A percentile compares a stretch with the other conserved stretches of the same genome.
phyloP scores from a whole-genome alignment of 2,888 invertebrate genomes.

The Napeogenes sylphis region DNA sequence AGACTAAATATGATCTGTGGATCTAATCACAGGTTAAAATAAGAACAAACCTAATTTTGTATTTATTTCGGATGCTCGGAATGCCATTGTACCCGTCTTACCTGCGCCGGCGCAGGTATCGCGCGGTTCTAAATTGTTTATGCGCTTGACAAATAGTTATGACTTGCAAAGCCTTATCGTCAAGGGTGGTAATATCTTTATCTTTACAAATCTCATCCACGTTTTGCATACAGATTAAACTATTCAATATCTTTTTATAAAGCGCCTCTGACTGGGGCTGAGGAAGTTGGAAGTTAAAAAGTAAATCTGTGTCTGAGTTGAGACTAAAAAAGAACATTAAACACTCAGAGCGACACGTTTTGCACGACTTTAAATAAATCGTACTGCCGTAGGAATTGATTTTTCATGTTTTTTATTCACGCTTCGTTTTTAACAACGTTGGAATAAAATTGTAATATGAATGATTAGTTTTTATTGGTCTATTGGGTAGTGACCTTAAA shows the following conservation, averaged over 20 bases:
- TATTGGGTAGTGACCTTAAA: too few species aligned
- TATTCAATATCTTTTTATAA: neutral
- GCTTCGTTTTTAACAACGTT: slow-evolving; percentile 16
- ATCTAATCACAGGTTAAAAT: slow-evolving; percentile 13
- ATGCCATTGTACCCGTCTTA: slow-evolving; percentile 71
- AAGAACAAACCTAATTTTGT: slow-evolving; percentile 50
- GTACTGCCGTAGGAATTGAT: slow-evolving; percentile 2
- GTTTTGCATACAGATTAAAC: neutral
- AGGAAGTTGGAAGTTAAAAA: too few species aligned
- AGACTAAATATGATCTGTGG: neutral
- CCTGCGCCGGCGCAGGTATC: slow-evolving; percentile 51
- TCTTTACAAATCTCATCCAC: neutral
- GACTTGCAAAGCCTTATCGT: slow-evolving; percentile 60
- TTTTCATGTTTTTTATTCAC: slow-evolving; percentile 20
- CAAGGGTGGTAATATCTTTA: slow-evolving; percentile 45
- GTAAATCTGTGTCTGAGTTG: neutral
- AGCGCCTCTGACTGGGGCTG: neutral
- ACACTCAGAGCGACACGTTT: slow-evolving; percentile 4
- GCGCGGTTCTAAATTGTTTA: slow-evolving; percentile 53
- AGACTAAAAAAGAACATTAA: neutral
- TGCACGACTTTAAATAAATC: slow-evolving; percentile 10
- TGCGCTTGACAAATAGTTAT: slow-evolving; percentile 65
- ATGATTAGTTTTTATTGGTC: neutral
- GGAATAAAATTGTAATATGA: slow-evolving; percentile 3
- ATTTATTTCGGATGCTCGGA: slow-evolving; percentile 73